phyloP scores from a whole-genome alignment of 1,140 invertebrate species.

The Steinernema khuongi region DNA sequence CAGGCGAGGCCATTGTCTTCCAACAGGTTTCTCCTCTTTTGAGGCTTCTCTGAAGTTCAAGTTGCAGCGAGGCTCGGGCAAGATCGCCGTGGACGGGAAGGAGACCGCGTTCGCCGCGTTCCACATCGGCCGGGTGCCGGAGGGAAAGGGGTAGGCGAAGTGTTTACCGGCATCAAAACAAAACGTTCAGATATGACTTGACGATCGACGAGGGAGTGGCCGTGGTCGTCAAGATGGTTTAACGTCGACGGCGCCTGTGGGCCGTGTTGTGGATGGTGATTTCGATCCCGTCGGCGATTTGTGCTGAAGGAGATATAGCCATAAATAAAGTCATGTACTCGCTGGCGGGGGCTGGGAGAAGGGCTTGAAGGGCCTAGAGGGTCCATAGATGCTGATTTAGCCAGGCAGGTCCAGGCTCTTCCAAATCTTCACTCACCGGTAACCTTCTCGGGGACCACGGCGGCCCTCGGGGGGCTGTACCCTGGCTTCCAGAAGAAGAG shows the following conservation, averaged over 20 bases:
- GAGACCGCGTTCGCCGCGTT: not conserved
- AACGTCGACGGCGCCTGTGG: slow-evolving; percentile 2
- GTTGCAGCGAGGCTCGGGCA: not conserved
- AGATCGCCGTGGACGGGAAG: not conserved
- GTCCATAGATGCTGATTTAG: slow-evolving; percentile 18
- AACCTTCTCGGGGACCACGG: slow-evolving; percentile 26
- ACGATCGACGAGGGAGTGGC: not conserved
- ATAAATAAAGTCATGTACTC: no score
- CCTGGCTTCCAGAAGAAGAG: not conserved
- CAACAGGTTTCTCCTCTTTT: not conserved
- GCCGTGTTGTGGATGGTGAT: not conserved
- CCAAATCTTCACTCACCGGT: slow-evolving; percentile 19
- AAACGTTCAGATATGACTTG: not conserved
- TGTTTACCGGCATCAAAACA: not conserved
- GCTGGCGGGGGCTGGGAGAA: not conserved
- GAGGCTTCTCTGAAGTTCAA: not conserved
- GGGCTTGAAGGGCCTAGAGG: not conserved
- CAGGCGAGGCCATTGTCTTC: not conserved
- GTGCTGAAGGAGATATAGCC: not conserved
- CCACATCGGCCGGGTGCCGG: not conserved
- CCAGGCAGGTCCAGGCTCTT: slow-evolving; percentile 15
- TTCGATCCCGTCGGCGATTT: not conserved
- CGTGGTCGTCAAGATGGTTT: not conserved
- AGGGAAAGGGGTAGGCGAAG: slow-evolving; percentile 2
- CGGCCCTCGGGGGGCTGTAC: not conserved